These are phyloP conservation scores for Aricia agestis DNA, from an alignment of 1,140 invertebrate genomes.

Conservation along the genomic window DNA sequence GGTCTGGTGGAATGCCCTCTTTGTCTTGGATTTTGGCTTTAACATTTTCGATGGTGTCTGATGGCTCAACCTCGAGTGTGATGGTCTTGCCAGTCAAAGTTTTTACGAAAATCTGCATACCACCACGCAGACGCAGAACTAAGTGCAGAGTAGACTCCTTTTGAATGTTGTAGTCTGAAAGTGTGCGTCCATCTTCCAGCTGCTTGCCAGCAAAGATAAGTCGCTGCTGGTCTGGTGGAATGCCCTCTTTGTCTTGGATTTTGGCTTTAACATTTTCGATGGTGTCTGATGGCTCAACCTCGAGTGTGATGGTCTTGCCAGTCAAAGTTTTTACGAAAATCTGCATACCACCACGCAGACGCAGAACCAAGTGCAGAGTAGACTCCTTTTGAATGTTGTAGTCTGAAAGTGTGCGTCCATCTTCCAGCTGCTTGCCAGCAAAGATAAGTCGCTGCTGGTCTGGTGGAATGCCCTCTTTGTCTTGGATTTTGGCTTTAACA, in stretches of 20 bases:
- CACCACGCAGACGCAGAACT: constrained; percentile 76
- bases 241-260: constrained; percentile 82
- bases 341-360: too few relatives aligned
- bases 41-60: constrained; percentile 87
- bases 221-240: constrained; percentile 80
- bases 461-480: constrained; percentile 83
- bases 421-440: constrained; percentile 84
- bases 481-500: constrained; percentile 88
- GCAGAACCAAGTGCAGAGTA: too few relatives aligned
- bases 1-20: constrained; percentile 82
- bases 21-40: constrained; percentile 89
- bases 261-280: constrained; percentile 86
- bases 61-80: constrained; percentile 35
- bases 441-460: constrained; percentile 84
- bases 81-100: constrained; percentile 15
- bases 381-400: constrained; percentile 76
- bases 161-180: constrained; percentile 83
- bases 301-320: constrained; percentile 22
- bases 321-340: constrained; percentile 82
- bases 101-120: constrained; percentile 73
- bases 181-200: constrained; percentile 79
- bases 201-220: constrained; percentile 83
- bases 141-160: constrained; percentile 80
- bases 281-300: constrained; percentile 48
- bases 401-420: constrained; percentile 79